Conservation (phyloP, 1,140 invertebrate genomes). For the Aethina tumida region DNA sequence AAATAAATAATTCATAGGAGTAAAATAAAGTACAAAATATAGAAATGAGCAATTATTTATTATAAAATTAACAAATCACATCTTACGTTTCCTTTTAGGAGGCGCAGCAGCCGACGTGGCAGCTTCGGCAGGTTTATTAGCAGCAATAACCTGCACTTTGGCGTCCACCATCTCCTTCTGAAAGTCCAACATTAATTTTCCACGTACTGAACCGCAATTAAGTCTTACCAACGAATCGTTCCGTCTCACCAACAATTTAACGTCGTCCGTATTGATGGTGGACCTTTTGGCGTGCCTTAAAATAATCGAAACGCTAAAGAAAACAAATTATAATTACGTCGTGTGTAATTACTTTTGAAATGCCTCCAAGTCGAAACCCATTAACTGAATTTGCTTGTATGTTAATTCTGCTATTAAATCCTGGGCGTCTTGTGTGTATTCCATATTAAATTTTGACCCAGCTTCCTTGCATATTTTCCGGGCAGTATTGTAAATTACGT, state of each 20-base stretch:
- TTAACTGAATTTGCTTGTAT: constrained; percentile 40
- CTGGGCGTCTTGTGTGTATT: constrained; percentile 35
- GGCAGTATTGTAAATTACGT: constrained; percentile 37
- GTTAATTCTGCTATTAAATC: constrained; percentile 42
- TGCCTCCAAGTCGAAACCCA: constrained; percentile 42
- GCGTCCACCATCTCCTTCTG: constrained; percentile 21
- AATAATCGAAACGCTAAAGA: constrained; percentile 8
- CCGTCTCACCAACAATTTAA: constrained; percentile 41
- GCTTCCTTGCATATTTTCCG: constrained; percentile 38
- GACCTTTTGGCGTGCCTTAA: constrained; percentile 44
- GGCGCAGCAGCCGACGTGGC: constrained; percentile 2
- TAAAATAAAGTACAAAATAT: no score
- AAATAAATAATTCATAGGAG: no score
- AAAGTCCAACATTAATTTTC: constrained; percentile 9
- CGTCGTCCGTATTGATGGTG: constrained; percentile 42
- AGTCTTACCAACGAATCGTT: constrained; percentile 41
- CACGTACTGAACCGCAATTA: constrained; percentile 5
- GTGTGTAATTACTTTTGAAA: constrained; percentile 42
- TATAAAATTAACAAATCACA: background rate
- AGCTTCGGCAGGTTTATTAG: constrained; percentile 12
- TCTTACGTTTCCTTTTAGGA: constrained; percentile 20
- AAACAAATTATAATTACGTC: constrained; percentile 2
- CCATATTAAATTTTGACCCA: constrained; percentile 37
- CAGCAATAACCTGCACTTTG: constrained; percentile 13
- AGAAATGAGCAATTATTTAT: no score